These are phyloP conservation scores for Antitype chi DNA, from an alignment of 2,888 invertebrate species.

Conservation along the genomic window DNA sequence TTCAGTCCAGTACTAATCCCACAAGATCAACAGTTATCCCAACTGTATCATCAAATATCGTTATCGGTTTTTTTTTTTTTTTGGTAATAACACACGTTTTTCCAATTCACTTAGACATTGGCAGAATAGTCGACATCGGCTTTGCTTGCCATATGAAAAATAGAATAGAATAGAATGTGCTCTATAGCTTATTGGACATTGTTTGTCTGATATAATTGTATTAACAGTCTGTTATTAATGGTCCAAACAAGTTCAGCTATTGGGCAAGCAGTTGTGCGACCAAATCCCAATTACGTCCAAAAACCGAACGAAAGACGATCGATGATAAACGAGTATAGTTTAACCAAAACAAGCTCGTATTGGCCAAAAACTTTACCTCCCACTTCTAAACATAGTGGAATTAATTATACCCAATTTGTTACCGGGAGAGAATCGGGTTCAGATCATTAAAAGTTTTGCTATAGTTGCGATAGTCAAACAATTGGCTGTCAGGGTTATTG, in stretches of 20 bases:
- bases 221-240: constrained; percentile 2
- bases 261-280: neutral
- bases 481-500: neutral
- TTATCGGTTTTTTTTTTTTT: too few relatives aligned
- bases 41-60: too few relatives aligned
- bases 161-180: too few relatives aligned
- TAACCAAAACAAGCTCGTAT: constrained; percentile 8
- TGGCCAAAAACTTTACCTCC: constrained; percentile 26
- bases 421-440: constrained; percentile 20
- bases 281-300: neutral
- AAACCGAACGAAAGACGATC: constrained; percentile 17
- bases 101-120: too few relatives aligned
- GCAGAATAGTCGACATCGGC: too few relatives aligned
- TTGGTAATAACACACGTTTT: too few relatives aligned
- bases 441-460: constrained; percentile 48
- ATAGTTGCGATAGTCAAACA: constrained; percentile 18
- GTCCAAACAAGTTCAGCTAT: neutral
- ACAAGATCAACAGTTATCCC: too few relatives aligned
- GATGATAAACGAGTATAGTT: constrained; percentile 41
- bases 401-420: constrained; percentile 46
- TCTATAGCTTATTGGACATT: neutral
- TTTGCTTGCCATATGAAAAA: too few relatives aligned
- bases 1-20: too few relatives aligned
- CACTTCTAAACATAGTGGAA: constrained; percentile 38
- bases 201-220: neutral